Evolutionary conservation across 2,888 invertebrate genomes (phyloP).

Genomic region (Platynereis dumerilii): DNA sequence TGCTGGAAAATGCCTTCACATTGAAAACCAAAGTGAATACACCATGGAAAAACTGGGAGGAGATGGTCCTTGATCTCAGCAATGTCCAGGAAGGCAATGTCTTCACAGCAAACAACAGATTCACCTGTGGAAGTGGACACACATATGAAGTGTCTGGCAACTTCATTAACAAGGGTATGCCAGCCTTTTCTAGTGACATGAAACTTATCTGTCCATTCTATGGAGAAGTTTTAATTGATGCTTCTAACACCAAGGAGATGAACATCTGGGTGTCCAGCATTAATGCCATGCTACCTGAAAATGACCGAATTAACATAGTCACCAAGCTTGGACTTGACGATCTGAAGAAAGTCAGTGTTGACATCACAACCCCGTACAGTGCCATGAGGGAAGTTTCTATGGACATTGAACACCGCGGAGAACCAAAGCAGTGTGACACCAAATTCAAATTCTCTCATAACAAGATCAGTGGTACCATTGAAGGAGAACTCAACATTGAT

Average conservation of each 20-base stretch:
- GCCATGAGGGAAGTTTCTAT: neutral
- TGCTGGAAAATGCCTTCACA: conserved; percentile 5
- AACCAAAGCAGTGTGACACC: neutral
- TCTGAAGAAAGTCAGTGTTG: conserved; percentile 3
- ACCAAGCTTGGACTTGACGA: conserved; percentile 1
- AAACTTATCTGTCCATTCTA: neutral
- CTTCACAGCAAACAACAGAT: neutral
- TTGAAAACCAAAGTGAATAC: conserved; percentile 1
- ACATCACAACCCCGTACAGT: conserved; percentile 14
- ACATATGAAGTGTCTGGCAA: neutral
- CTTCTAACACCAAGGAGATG: neutral
- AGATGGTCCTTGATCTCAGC: neutral
- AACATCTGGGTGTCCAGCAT: neutral
- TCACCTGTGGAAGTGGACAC: neutral
- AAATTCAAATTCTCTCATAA: neutral
- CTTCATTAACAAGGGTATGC: neutral
- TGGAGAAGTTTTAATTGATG: neutral
- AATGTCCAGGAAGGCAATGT: neutral
- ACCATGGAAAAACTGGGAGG: neutral
- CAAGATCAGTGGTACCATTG: neutral
- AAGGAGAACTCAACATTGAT: neutral
- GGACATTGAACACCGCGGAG: conserved; percentile 1
- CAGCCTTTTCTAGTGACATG: neutral
- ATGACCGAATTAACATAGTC: neutral
- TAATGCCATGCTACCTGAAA: neutral